phyloP scores from a whole-genome alignment of 2,113 vertebrate species.

The Charina bottae region DNA sequence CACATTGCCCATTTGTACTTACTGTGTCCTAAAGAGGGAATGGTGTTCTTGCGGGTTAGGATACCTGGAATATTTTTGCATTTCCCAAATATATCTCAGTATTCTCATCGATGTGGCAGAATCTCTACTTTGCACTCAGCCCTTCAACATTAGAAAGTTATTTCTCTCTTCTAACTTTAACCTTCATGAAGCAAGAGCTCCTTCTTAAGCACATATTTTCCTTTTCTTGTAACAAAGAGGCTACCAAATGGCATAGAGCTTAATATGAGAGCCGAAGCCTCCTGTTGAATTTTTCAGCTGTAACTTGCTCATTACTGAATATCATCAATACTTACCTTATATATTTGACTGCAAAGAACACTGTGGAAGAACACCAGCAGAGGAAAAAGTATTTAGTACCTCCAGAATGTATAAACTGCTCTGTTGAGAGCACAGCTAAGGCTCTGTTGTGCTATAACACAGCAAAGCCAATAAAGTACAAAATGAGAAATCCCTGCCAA shows the following conservation, averaged over 20 bases:
- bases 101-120: neutral
- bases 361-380: constrained; percentile 55
- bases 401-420: constrained; percentile 52
- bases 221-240: constrained; percentile 9
- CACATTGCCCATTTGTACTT: neutral
- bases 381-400: constrained; percentile 61
- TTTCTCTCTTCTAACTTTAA: neutral
- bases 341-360: constrained; percentile 62
- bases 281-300: constrained; percentile 47
- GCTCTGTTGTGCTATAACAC: constrained; percentile 69
- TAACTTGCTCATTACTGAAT: constrained; percentile 39
- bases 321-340: constrained; percentile 34
- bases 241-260: constrained; percentile 42
- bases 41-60: neutral
- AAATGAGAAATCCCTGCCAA: constrained; percentile 74
- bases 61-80: neutral
- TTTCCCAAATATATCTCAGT: neutral
- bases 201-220: neutral
- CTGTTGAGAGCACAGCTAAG: constrained; percentile 64
- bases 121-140: neutral
- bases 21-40: neutral
- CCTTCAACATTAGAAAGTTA: neutral
- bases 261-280: constrained; percentile 48
- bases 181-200: neutral
- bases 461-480: constrained; percentile 67